Evolutionary conservation across 2,113 vertebrate species (phyloP).

Genomic region (Petromus typicus): DNA sequence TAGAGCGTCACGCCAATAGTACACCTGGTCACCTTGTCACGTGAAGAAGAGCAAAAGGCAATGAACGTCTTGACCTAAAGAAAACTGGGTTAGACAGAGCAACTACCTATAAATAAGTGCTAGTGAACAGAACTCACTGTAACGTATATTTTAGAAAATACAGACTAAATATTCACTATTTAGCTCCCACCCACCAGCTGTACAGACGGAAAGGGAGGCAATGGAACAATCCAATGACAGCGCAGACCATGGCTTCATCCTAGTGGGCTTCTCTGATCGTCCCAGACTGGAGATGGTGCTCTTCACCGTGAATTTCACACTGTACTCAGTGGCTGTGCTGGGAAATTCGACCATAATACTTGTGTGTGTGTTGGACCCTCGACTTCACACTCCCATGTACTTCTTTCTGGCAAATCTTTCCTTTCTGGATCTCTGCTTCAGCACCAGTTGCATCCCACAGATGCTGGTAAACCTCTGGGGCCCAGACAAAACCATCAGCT

Average conservation of each 20-base stretch:
- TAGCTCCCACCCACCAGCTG: background rate
- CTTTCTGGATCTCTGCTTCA: conserved; percentile 72
- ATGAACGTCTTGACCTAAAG: background rate
- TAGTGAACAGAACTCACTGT: background rate
- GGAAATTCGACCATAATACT: conserved; percentile 70
- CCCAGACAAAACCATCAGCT: conserved; percentile 62
- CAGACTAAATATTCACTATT: background rate
- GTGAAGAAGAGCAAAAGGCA: background rate
- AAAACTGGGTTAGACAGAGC: background rate
- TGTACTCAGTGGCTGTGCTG: conserved; percentile 41
- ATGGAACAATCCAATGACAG: conserved; percentile 66
- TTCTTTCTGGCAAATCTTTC: conserved; percentile 73
- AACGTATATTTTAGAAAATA: background rate
- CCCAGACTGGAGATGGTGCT: conserved; percentile 55
- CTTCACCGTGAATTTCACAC: conserved; percentile 38
- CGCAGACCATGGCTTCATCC: background rate
- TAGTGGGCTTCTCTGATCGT: conserved; percentile 52
- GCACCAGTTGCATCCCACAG: conserved; percentile 61
- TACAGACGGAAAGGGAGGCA: background rate
- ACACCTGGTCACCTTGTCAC: background rate
- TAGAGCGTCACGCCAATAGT: background rate
- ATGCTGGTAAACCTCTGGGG: conserved; percentile 66
- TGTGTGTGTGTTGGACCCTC: conserved; percentile 20
- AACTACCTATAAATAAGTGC: background rate
- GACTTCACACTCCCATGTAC: conserved; percentile 65